Conservation (phyloP, 2,888 invertebrate genomes). For the Yponomeuta malinellus region DNA sequence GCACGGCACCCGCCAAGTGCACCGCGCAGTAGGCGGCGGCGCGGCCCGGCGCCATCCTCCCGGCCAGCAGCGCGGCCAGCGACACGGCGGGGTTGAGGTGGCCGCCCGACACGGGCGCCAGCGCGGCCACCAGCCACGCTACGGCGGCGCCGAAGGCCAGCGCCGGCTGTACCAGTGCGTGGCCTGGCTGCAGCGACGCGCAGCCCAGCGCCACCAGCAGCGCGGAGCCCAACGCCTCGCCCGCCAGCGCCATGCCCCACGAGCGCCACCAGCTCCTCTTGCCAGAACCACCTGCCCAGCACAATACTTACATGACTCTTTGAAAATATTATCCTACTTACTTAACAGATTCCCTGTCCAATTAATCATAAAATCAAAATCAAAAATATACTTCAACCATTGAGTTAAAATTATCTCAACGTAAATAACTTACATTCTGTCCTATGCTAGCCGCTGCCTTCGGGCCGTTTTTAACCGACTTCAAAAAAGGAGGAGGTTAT, state of each 20-base stretch:
- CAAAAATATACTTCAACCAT: too few relatives aligned
- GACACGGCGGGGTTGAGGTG: conserved; percentile 89
- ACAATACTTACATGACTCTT: too few relatives aligned
- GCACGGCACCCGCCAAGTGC: conserved; percentile 45
- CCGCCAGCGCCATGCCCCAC: background rate
- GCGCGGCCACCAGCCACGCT: conserved; percentile 40
- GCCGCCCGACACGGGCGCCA: conserved; percentile 84
- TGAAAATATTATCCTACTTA: too few relatives aligned
- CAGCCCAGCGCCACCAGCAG: conserved; percentile 57
- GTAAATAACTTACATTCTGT: too few relatives aligned
- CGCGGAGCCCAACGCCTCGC: conserved; percentile 52
- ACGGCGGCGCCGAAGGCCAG: conserved; percentile 57
- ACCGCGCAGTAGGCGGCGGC: conserved; percentile 58
- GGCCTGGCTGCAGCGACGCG: conserved; percentile 30
- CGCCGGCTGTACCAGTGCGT: conserved; percentile 45
- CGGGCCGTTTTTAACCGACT: too few relatives aligned
- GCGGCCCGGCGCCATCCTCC: conserved; percentile 58
- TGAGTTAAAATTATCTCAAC: too few relatives aligned
- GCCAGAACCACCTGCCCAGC: too few relatives aligned
- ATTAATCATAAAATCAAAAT: too few relatives aligned
- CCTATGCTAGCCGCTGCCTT: too few relatives aligned
- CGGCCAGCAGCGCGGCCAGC: conserved; percentile 76
- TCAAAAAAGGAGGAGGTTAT: too few relatives aligned
- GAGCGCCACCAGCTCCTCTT: background rate
- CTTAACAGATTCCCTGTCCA: too few relatives aligned